Base-by-base conservation (phyloP, 2,888 invertebrate genomes). In the Atrina japonica region DNA sequence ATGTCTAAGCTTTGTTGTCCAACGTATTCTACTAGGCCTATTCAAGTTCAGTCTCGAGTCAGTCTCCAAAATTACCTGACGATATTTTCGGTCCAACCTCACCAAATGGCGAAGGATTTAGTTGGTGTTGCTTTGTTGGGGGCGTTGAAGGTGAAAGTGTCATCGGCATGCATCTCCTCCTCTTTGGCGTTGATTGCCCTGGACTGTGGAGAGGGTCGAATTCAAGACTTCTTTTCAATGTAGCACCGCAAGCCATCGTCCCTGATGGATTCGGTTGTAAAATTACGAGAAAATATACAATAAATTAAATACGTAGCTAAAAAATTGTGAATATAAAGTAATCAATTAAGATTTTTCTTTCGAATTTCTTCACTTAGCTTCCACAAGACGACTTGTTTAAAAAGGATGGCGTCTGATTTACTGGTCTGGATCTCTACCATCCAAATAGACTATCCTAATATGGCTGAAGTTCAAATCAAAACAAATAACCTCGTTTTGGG, bases 141-240 rank as follows among this genome's bases (percentile, higher is more conserved):
- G 90, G 91, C 40, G 90, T 92, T 89, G 89, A 92, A 91, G 91
- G 93, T 66, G 94, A 93, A 72, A 93, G 93, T 87, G 96, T 95
- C 92, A 96, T 95, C 71, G 96, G 96, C 88, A 95, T 94, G 92
- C 97, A 97, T 92, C 97, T 94, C 91, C 97, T 94, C 89, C 97
- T 93, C 92, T 97, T 97, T 35, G 95, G 94, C 71, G 97, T 96
- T 88, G 96, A 93, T 73, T 92, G 92, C 7, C 83, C 76, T 21
- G 91, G 91, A 90, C 95, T 95, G 91, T 97, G 94, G 79, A 94
- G 93, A 80, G 97, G 95, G 92, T 98, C 98, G 94, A 97, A 97
- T 91, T 98, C 98, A 90, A 97, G 93, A 91, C 95, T 95, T 91
- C 98, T 94, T 93, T 98, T 98, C 83, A 98, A 93, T 89, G 98